Base-by-base conservation (phyloP, 2,113 vertebrate species). In the Thunnus thynnus region DNA sequence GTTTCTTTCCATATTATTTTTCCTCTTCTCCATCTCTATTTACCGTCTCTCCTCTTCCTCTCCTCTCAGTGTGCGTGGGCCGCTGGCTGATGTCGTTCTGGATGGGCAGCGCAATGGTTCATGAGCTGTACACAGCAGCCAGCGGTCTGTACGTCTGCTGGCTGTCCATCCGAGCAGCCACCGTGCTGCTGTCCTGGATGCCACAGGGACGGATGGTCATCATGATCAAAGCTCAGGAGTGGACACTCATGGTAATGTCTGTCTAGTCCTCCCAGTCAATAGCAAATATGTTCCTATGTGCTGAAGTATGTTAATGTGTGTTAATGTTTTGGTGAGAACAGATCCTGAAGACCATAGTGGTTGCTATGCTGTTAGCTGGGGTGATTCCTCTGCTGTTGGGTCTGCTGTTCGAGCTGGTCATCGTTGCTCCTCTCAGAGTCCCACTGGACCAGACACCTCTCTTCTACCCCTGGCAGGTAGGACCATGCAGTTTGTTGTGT, bases 61-160 rank as follows among this genome's bases (percentile, higher is more conserved):
- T 41, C 36, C 36, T 41, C 36, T 17, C 88, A 99, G 98, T 99
- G 48, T 99, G 98, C 58, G 96, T 97, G 36, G 98, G 98, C 9
- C 97, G 98, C 63, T 99, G 97, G 97, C 85, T 99, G 69, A 99
- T 99, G 98, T 99, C 98, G 0, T 99, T 99, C 93, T 99, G 98
- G 98, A 99, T 97, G 10, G 98, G 98, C 70, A 97, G 94, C 84
- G 97, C 98, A 75, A 99, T 99, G 94, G 99, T 99, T 89, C 98
- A 99, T 0, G 98, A 99, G 66, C 93, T 99, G 61, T 99, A 99
- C 94, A 99, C 98, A 0, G 98, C 98, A 63, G 98, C 98, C 0
- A 99, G 98, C 70, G 98, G 98, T 71, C 96, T 99, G 5, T 99
- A 99, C 36, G 97, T 99, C 56, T 99, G 98, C 78, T 99, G 98